A percentile compares a stretch with the other conserved stretches of the same genome.
Evolutionary conservation across 2,888 invertebrate species (phyloP).

Genomic region (Chrysodeixis includens): DNA sequence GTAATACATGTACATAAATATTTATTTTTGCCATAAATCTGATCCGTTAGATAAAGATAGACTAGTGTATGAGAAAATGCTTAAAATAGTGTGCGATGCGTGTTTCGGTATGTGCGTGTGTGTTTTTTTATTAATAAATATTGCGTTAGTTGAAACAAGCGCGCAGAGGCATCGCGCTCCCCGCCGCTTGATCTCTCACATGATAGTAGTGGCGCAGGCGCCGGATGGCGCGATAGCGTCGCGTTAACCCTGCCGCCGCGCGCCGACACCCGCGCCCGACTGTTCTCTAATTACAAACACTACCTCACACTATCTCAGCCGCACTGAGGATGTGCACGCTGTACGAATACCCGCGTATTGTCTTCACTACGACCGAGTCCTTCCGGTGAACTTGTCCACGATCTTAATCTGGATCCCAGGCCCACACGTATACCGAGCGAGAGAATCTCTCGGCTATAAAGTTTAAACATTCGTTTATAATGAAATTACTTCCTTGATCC

Average conservation of each 20-base stretch:
- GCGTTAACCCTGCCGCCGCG: conserved; percentile 64
- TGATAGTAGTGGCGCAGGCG: conserved; percentile 74
- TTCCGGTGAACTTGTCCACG: conserved; percentile 76
- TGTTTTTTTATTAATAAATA: conserved; percentile 46
- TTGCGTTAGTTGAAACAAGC: conserved; percentile 44
- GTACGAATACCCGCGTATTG: conserved; percentile 73
- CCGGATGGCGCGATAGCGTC: conserved; percentile 79
- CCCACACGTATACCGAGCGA: conserved; percentile 48
- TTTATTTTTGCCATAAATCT: background rate
- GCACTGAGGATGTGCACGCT: conserved; percentile 70
- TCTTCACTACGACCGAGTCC: conserved; percentile 68
- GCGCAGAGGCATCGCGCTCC: conserved; percentile 48
- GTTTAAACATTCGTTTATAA: conserved; percentile 23
- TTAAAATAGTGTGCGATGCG: background rate
- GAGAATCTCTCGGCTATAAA: conserved; percentile 43
- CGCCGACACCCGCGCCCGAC: conserved; percentile 56
- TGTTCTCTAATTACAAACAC: conserved; percentile 83
- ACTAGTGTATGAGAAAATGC: background rate
- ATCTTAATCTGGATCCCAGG: conserved; percentile 72
- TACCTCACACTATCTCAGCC: conserved; percentile 76
- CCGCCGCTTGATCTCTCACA: conserved; percentile 80
- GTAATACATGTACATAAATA: background rate
- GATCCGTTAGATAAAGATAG: background rate
- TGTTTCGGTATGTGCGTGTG: conserved; percentile 11
- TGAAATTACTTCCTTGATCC: conserved; percentile 8